A percentile compares a stretch with the other conserved stretches of the same genome.
Conservation (phyloP, 1,140 invertebrate species). For the Cylas formicarius region DNA sequence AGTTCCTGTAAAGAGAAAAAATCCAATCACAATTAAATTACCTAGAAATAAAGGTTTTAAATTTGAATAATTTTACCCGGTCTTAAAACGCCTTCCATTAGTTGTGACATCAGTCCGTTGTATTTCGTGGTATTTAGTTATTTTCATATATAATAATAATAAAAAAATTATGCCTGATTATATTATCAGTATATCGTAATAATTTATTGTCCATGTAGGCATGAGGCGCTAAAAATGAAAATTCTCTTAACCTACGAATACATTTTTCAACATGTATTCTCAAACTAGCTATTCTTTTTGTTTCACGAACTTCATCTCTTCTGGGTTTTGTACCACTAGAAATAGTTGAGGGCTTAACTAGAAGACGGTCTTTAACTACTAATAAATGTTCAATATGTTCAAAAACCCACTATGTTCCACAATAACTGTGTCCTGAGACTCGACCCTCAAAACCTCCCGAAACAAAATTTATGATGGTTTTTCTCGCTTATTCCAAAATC, state of each 20-base stretch:
- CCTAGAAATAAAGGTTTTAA: no score
- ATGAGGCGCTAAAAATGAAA: slow-evolving; percentile 27
- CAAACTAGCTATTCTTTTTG: slow-evolving; percentile 32
- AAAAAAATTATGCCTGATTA: no score
- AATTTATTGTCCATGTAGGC: slow-evolving; percentile 22
- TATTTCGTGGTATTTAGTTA: no score
- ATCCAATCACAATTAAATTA: no score
- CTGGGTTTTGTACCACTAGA: slow-evolving; percentile 10
- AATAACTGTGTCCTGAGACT: slow-evolving; percentile 33
- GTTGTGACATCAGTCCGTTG: no score
- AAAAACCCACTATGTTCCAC: slow-evolving; percentile 39
- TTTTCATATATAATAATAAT: no score
- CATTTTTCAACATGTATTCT: slow-evolving; percentile 31
- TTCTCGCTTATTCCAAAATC: not conserved
- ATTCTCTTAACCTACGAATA: slow-evolving; percentile 31
- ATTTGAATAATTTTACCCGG: no score
- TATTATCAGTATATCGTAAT: slow-evolving; percentile 22
- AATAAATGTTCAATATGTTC: slow-evolving; percentile 35
- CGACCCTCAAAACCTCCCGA: slow-evolving; percentile 41
- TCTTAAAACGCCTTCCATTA: no score
- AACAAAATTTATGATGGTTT: not conserved
- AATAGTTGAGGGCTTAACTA: slow-evolving; percentile 42
- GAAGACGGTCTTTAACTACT: slow-evolving; percentile 22
- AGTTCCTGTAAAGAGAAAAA: no score
- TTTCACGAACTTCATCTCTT: slow-evolving; percentile 24